A percentile compares a stretch with the other conserved stretches of the same genome.
These are phyloP conservation scores for Pteronotus mesoamericanus DNA, from an alignment of 2,797 vertebrate genomes.

Conservation along the genomic window DNA sequence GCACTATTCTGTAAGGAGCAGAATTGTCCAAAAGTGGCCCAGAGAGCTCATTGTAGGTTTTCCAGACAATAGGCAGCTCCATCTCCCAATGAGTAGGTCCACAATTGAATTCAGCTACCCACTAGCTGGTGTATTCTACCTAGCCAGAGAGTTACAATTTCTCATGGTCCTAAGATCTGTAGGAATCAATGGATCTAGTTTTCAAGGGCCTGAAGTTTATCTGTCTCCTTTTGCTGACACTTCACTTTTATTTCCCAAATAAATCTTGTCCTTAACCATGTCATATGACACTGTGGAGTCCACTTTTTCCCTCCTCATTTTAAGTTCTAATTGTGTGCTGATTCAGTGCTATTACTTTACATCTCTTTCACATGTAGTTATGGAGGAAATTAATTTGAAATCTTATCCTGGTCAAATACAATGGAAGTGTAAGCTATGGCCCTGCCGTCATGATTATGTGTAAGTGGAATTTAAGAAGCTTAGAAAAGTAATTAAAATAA, in stretches of 20 bases:
- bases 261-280: neutral
- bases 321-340: neutral
- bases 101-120: neutral
- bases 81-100: neutral
- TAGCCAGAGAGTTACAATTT: neutral
- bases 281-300: neutral
- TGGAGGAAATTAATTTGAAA: neutral
- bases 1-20: neutral
- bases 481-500: neutral
- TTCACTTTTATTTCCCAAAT: neutral
- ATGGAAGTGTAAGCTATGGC: neutral
- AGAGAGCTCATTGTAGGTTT: neutral
- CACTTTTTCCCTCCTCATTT: neutral
- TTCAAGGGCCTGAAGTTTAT: neutral
- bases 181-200: neutral
- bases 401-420: neutral
- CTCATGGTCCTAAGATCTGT: neutral
- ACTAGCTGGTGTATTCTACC: neutral
- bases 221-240: neutral
- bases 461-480: neutral
- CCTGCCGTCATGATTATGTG: neutral
- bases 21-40: neutral
- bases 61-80: neutral
- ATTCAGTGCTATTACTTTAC: neutral
- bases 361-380: neutral